Evolutionary conservation across 2,888 invertebrate genomes (phyloP).

Genomic region (Lycia hirtaria): DNA sequence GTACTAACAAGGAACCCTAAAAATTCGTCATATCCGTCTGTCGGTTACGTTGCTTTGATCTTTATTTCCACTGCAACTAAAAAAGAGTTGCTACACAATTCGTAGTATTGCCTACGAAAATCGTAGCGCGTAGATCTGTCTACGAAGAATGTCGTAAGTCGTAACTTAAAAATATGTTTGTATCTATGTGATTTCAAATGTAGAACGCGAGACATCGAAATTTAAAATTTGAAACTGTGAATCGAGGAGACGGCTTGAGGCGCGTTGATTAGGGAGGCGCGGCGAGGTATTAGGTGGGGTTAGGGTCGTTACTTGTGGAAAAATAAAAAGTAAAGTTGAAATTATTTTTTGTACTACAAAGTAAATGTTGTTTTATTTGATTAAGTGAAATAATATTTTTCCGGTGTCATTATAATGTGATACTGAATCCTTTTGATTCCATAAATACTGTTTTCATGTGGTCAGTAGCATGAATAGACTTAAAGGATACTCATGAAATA

Average conservation of each 20-base stretch:
- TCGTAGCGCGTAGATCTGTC: conserved; percentile 5
- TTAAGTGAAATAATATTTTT: too few species aligned
- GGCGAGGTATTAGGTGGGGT: conserved; percentile 52
- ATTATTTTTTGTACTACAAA: not conserved
- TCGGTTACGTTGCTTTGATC: too few species aligned
- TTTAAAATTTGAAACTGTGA: conserved; percentile 49
- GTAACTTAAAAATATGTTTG: too few species aligned
- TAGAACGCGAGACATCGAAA: conserved; percentile 47
- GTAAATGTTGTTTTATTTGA: too few species aligned
- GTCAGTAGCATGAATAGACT: too few species aligned
- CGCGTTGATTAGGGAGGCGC: conserved; percentile 60
- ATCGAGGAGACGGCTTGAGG: conserved; percentile 39
- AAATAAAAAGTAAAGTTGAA: not conserved
- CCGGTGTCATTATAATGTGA: too few species aligned
- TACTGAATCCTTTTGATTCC: too few species aligned
- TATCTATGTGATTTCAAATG: conserved; percentile 40
- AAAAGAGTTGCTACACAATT: conserved; percentile 27
- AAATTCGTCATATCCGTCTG: too few species aligned
- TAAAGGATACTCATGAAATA: too few species aligned
- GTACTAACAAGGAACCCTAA: too few species aligned
- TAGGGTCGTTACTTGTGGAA: conserved; percentile 47
- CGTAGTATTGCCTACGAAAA: conserved; percentile 9
- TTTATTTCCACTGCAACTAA: too few species aligned
- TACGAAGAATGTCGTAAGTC: not conserved
- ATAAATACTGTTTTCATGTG: too few species aligned